These are phyloP conservation scores for Trichogramma dendrolimi DNA, from an alignment of 2,888 invertebrate genomes.

Conservation along the genomic window DNA sequence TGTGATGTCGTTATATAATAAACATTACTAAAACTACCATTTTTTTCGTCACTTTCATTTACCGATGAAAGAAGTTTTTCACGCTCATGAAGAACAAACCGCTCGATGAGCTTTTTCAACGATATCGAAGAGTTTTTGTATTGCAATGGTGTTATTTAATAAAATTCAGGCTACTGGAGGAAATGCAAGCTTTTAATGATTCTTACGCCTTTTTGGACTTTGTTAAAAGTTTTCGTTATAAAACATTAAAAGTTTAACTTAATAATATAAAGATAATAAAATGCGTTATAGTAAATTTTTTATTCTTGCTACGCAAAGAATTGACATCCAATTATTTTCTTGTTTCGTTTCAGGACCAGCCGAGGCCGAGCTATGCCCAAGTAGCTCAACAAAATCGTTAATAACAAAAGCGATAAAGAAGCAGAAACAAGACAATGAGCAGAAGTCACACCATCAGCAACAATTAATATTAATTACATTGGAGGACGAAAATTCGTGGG, in stretches of 20 bases:
- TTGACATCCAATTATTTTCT: constrained; percentile 12
- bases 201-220: not conserved
- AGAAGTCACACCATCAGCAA: not conserved
- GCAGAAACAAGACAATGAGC: constrained; percentile 37
- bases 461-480: no score
- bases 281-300: not conserved
- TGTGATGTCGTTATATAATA: no score
- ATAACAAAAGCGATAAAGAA: constrained; percentile 49
- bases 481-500: no score
- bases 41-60: no score
- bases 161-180: no score
- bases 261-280: not conserved
- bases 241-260: not conserved
- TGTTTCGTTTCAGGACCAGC: constrained; percentile 43
- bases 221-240: not conserved
- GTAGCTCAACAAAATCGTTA: constrained; percentile 52
- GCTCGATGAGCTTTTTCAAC: no score
- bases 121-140: no score
- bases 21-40: no score
- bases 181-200: not conserved
- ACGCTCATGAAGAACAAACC: no score
- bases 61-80: no score
- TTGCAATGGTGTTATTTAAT: no score
- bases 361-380: constrained; percentile 52
- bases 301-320: not conserved